These are phyloP conservation scores for Alectoris magna DNA, from an alignment of 2,797 vertebrate genomes.

Conservation along the genomic window DNA sequence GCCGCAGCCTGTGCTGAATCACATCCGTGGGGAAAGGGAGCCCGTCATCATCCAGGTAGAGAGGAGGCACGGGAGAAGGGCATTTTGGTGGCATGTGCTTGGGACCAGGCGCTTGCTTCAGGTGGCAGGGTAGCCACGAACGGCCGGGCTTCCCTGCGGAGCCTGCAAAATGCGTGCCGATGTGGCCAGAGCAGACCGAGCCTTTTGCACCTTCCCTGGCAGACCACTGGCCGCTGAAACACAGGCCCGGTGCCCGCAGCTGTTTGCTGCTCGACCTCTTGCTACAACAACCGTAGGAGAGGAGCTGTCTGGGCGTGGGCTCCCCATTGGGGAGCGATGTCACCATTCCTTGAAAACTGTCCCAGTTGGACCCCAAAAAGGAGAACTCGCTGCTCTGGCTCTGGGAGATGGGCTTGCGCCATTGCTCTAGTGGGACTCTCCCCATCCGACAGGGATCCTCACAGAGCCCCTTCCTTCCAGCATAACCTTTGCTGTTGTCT, in stretches of 20 bases:
- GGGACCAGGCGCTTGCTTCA: constrained; percentile 72
- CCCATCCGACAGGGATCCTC: constrained; percentile 60
- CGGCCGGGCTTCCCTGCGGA: constrained; percentile 68
- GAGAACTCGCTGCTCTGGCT: constrained; percentile 90
- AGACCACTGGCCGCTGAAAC: constrained; percentile 83
- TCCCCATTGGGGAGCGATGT: constrained; percentile 86
- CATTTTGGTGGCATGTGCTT: constrained; percentile 73
- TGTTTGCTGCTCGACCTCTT: constrained; percentile 86
- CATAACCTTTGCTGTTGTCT: constrained; percentile 43
- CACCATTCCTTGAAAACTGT: constrained; percentile 91
- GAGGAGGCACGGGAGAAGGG: constrained; percentile 83
- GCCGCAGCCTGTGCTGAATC: constrained; percentile 95
- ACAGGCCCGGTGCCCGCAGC: constrained; percentile 80
- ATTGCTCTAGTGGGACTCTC: constrained; percentile 74
- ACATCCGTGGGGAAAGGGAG: constrained; percentile 95
- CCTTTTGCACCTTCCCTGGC: constrained; percentile 83
- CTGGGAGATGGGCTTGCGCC: constrained; percentile 85
- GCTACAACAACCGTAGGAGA: constrained; percentile 86
- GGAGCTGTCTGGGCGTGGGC: constrained; percentile 76
- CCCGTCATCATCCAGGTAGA: constrained; percentile 96
- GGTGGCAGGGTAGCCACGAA: constrained; percentile 71
- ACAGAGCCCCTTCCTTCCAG: background rate
- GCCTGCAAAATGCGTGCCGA: constrained; percentile 66
- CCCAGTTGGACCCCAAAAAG: constrained; percentile 91
- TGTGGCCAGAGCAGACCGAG: constrained; percentile 74